Evolutionary conservation across 2,888 invertebrate genomes (phyloP).

Genomic region (Drosophila emarginata): DNA sequence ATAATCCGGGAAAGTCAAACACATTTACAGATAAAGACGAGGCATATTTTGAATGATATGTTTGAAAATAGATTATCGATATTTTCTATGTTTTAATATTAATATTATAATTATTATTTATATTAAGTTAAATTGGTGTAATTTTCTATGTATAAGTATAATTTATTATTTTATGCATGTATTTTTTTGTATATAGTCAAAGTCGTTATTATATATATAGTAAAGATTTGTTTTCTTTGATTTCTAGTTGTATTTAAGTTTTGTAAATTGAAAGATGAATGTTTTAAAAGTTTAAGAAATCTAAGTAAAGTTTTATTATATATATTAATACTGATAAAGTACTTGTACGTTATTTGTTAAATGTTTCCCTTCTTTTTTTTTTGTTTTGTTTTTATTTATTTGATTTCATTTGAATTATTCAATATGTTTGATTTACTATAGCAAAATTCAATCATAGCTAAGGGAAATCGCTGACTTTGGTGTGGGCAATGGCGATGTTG

Average conservation of each 20-base stretch:
- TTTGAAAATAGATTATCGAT: constrained; percentile 34
- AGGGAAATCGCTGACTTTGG: constrained; percentile 79
- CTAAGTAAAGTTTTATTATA: not conserved
- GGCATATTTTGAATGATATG: constrained; percentile 37
- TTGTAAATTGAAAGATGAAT: constrained; percentile 16
- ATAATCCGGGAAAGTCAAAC: constrained; percentile 10
- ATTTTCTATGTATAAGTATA: not conserved
- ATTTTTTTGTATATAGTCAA: not conserved
- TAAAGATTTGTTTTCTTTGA: constrained; percentile 8
- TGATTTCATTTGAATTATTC: not conserved
- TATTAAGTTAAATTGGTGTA: constrained; percentile 26
- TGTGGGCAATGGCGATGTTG: constrained; percentile 81
- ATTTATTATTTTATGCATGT: not conserved
- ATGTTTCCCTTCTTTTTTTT: too few relatives aligned
- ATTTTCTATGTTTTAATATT: constrained; percentile 6
- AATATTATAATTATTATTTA: constrained; percentile 16
- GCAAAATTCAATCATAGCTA: constrained; percentile 65
- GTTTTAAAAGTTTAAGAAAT: not conserved
- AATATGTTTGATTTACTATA: not conserved
- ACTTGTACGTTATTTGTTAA: not conserved
- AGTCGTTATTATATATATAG: not conserved
- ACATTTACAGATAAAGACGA: constrained; percentile 30
- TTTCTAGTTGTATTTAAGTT: constrained; percentile 26
- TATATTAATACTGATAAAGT: constrained; percentile 4
- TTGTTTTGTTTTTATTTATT: constrained; percentile 21